Conservation (phyloP, 2,113 vertebrate genomes). For the Melanotaenia duboulayi region DNA sequence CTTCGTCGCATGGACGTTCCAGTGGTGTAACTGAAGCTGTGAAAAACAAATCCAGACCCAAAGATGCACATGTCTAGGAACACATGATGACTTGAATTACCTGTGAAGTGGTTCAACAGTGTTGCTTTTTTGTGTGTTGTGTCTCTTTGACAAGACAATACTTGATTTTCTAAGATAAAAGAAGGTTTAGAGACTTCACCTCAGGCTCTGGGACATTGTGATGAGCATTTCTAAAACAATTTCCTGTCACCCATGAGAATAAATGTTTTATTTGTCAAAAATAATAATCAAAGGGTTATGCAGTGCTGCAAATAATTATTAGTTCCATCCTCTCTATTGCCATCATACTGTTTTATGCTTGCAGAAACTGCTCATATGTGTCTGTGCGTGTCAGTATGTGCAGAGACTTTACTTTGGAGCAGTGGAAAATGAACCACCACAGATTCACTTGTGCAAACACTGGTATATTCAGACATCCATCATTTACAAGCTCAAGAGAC, state of each 20-base stretch:
- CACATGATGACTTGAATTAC: background rate
- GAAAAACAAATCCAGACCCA: background rate
- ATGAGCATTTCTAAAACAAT: background rate
- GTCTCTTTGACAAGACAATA: background rate
- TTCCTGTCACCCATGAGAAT: background rate
- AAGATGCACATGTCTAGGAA: background rate
- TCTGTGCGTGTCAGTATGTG: background rate
- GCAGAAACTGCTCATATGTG: conserved; percentile 7
- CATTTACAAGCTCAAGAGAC: conserved; percentile 31
- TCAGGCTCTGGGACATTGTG: background rate
- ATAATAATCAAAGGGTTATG: conserved; percentile 13
- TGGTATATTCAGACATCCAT: conserved; percentile 43
- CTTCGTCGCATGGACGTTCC: conserved; percentile 15
- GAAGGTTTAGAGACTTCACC: background rate
- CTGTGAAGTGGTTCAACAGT: background rate
- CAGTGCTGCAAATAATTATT: conserved; percentile 30
- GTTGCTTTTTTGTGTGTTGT: background rate
- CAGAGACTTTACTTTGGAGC: conserved; percentile 11
- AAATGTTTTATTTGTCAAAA: conserved; percentile 4
- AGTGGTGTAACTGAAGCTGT: conserved; percentile 24
- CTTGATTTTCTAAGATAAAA: conserved; percentile 1
- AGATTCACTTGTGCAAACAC: conserved; percentile 54
- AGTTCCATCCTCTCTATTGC: conserved; percentile 13
- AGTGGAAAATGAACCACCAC: conserved; percentile 23
- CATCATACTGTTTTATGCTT: conserved; percentile 12